Evolutionary conservation across 2,113 vertebrate genomes (phyloP).

Genomic region (Amphilophus citrinellus): DNA sequence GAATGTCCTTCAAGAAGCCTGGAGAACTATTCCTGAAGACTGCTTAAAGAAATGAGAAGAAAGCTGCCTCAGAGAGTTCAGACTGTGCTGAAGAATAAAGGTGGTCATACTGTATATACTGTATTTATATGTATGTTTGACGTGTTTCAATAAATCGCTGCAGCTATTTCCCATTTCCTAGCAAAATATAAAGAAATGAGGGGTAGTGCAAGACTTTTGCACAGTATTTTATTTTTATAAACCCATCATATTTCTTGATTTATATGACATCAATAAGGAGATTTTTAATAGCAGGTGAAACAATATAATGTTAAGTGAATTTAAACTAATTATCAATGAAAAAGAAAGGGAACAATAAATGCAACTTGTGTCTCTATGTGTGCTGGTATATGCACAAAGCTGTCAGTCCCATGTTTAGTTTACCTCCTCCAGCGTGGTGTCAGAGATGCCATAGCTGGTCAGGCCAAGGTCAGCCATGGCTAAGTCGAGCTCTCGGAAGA

Average conservation of each 20-base stretch:
- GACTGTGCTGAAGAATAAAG: too few relatives aligned
- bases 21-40: too few relatives aligned
- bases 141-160: too few relatives aligned
- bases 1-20: too few relatives aligned
- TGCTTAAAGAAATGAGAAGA: too few relatives aligned
- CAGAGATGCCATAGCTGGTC: slow-evolving; percentile 96
- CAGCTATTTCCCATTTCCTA: too few relatives aligned
- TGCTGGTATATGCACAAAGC: background rate
- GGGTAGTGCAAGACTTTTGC: too few relatives aligned
- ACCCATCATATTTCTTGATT: background rate
- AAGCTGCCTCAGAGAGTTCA: too few relatives aligned
- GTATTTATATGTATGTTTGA: too few relatives aligned
- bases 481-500: slow-evolving; percentile 93
- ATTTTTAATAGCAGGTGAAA: background rate
- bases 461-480: slow-evolving; percentile 88
- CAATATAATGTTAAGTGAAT: background rate
- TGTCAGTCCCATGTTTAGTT: slow-evolving; percentile 21
- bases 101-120: too few relatives aligned
- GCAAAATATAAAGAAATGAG: too few relatives aligned
- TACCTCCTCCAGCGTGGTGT: slow-evolving; percentile 97
- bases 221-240: too few relatives aligned
- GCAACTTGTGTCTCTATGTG: background rate
- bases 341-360: background rate
- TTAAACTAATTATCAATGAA: background rate
- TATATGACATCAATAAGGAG: background rate